Percentiles rank a stretch among this genome's conserved stretches.
phyloP scores from a whole-genome alignment of 1,140 invertebrate genomes.

The Nasonia longicornis region DNA sequence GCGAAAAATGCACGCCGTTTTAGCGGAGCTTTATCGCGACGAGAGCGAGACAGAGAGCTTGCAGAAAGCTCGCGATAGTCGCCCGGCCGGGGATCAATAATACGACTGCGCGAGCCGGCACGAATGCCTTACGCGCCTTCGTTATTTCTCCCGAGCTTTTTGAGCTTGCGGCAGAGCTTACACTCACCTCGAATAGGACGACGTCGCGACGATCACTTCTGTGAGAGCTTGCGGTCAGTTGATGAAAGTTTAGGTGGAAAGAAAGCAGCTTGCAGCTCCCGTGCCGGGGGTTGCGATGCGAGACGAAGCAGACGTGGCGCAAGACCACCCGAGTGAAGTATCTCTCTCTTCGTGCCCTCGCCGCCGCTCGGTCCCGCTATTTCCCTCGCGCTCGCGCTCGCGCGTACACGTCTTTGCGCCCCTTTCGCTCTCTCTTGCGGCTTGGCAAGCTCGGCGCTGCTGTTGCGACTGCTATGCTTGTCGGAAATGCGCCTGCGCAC shows the following conservation, averaged over 20 bases:
- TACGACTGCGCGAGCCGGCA: background rate
- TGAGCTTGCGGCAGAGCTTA: background rate
- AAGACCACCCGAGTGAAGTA: background rate
- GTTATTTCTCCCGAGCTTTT: background rate
- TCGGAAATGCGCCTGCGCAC: slow-evolving; percentile 40
- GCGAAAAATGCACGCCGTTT: background rate
- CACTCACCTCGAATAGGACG: background rate
- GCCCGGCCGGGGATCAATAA: slow-evolving; percentile 39
- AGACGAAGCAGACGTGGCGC: background rate
- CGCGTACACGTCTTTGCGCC: background rate
- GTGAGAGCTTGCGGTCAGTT: background rate
- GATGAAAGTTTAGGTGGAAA: background rate
- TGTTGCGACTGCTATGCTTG: background rate
- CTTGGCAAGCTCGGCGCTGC: background rate
- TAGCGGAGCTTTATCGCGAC: too few species aligned
- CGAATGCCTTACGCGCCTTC: background rate
- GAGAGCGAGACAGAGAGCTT: background rate
- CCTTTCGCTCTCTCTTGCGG: background rate
- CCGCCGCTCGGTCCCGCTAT: background rate
- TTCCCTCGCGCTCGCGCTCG: background rate
- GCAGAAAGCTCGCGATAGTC: background rate
- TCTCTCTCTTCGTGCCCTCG: background rate
- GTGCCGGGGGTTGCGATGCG: background rate
- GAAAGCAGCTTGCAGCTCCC: background rate
- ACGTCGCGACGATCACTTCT: background rate